These are phyloP conservation scores for Salpingus planirostris DNA, from an alignment of 2,888 invertebrate species.

Conservation along the genomic window DNA sequence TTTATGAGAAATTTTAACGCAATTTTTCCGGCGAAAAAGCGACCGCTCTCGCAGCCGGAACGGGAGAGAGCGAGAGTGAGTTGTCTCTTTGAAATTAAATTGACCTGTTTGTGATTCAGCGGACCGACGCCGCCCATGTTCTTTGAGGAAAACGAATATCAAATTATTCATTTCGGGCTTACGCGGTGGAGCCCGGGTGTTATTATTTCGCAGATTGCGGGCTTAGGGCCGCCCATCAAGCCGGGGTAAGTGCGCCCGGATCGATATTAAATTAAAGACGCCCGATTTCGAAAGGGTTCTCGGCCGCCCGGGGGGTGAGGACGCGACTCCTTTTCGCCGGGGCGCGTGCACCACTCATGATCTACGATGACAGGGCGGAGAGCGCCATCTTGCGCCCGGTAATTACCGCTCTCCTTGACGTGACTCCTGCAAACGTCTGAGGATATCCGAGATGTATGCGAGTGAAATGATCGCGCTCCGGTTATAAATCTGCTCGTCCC, in stretches of 20 bases:
- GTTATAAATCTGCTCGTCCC: constrained; percentile 32
- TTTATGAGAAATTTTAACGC: constrained; percentile 11
- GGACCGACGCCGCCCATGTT: too few species aligned
- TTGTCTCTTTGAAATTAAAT: constrained; percentile 6
- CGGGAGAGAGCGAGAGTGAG: not conserved
- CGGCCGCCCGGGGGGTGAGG: constrained; percentile 24
- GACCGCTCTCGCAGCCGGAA: constrained; percentile 1
- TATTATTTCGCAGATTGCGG: too few species aligned
- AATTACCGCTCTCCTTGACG: constrained; percentile 31
- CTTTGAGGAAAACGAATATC: too few species aligned
- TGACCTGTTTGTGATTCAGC: constrained; percentile 6
- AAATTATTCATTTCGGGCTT: too few species aligned
- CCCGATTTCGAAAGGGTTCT: constrained; percentile 29
- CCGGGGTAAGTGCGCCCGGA: too few species aligned
- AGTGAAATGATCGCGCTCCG: constrained; percentile 30
- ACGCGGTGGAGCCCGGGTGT: too few species aligned
- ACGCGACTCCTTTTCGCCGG: constrained; percentile 21
- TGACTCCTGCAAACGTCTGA: constrained; percentile 29
- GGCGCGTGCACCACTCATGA: constrained; percentile 27
- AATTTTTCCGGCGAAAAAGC: constrained; percentile 9
- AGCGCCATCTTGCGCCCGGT: constrained; percentile 28
- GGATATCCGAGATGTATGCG: constrained; percentile 29
- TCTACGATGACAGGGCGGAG: constrained; percentile 28
- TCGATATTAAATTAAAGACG: constrained; percentile 26
- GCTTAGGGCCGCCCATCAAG: too few species aligned